A percentile compares a stretch with the other conserved stretches of the same genome.
Evolutionary conservation across 2,888 invertebrate species (phyloP).

Genomic region (Tortrix viridana): DNA sequence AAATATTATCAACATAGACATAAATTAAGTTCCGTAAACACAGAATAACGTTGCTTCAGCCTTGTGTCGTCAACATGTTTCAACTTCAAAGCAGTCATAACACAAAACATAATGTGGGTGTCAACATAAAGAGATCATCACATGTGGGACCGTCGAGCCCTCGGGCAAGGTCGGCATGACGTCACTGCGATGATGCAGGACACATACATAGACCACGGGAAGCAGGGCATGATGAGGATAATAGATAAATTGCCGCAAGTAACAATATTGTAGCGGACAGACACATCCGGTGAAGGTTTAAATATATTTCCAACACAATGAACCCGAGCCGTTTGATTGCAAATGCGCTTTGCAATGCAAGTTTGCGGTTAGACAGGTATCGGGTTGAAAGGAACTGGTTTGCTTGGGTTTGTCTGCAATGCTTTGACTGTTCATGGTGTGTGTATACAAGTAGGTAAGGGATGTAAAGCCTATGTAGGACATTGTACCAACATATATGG

Average conservation of each 20-base stretch:
- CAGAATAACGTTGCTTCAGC: not conserved
- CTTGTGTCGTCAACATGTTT: constrained; percentile 16
- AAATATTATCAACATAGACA: not conserved
- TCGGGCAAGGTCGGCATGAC: constrained; percentile 74
- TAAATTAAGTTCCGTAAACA: constrained; percentile 1
- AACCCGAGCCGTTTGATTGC: constrained; percentile 57
- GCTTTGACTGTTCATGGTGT: not conserved
- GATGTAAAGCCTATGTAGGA: no score
- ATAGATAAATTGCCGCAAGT: constrained; percentile 70
- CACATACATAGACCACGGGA: constrained; percentile 60
- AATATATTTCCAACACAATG: constrained; percentile 56
- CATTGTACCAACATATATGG: no score
- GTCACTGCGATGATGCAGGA: constrained; percentile 71
- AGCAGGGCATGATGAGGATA: constrained; percentile 53
- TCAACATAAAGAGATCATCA: constrained; percentile 63
- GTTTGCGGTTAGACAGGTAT: constrained; percentile 44
- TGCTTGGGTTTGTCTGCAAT: constrained; percentile 42
- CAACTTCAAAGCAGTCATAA: constrained; percentile 25
- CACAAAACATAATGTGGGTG: constrained; percentile 55
- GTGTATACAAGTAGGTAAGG: not conserved
- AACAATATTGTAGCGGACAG: constrained; percentile 48
- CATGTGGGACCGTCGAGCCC: constrained; percentile 60
- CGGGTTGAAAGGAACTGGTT: constrained; percentile 58
- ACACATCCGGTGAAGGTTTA: constrained; percentile 59
- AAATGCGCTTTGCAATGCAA: constrained; percentile 51